Conservation (phyloP, 2,888 invertebrate species). For the Brenthis hecate region DNA sequence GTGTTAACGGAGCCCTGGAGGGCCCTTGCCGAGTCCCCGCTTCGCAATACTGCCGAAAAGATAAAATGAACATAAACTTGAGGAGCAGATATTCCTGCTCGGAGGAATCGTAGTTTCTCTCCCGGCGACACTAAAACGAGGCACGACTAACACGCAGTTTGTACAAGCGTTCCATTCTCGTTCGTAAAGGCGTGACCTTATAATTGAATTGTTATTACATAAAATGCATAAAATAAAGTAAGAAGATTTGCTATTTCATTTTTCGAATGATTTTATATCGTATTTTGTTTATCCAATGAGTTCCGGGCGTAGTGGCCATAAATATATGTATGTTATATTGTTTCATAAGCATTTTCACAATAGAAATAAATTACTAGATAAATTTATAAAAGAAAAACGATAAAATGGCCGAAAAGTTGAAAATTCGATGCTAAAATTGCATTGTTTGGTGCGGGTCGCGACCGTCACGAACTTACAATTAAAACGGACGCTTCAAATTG, state of each 20-base stretch:
- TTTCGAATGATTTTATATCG: no score
- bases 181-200: constrained; percentile 21
- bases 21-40: constrained; percentile 75
- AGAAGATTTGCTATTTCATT: no score
- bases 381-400: neutral
- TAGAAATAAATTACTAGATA: no score
- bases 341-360: no score
- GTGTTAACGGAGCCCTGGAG: constrained; percentile 79
- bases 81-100: constrained; percentile 77
- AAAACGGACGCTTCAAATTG: constrained; percentile 81
- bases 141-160: constrained; percentile 63
- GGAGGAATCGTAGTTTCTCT: constrained; percentile 79
- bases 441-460: constrained; percentile 54
- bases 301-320: no score
- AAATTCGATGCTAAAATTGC: constrained; percentile 69
- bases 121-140: constrained; percentile 64
- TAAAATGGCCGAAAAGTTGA: constrained; percentile 36
- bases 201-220: constrained; percentile 22
- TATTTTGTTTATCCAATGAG: no score
- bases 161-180: constrained; percentile 45
- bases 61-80: constrained; percentile 82
- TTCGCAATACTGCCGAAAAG: constrained; percentile 79
- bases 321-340: no score
- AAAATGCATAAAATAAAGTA: neutral
- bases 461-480: constrained; percentile 76